These are phyloP conservation scores for Pyrocoelia pectoralis DNA, from an alignment of 2,888 invertebrate species.

Conservation along the genomic window DNA sequence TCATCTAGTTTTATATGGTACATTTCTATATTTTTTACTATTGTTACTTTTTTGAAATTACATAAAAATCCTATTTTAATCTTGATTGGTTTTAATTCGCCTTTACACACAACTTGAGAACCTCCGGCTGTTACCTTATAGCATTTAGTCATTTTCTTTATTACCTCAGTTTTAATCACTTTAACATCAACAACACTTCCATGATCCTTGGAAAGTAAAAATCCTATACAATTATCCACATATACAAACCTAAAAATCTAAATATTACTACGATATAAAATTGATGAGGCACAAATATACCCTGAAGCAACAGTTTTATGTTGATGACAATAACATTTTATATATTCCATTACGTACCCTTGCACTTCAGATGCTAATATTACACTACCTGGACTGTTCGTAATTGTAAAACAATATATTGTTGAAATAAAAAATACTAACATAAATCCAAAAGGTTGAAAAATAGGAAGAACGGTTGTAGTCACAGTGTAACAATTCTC, in stretches of 20 bases:
- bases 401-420: too few species aligned
- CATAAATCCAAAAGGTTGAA: constrained; percentile 67
- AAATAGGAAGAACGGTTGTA: constrained; percentile 69
- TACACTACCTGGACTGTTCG: neutral
- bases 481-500: constrained; percentile 69
- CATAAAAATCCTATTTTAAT: neutral
- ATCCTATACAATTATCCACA: too few species aligned
- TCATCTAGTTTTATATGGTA: neutral
- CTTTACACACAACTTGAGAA: neutral
- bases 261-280: too few species aligned
- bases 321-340: neutral
- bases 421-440: constrained; percentile 49
- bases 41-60: neutral
- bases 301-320: neutral
- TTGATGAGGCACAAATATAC: too few species aligned
- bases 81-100: neutral
- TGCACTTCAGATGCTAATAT: neutral
- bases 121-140: neutral
- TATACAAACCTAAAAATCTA: too few species aligned
- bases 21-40: neutral
- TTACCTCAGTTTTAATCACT: neutral
- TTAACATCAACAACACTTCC: neutral
- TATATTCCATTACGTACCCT: neutral
- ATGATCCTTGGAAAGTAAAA: neutral
- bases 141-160: neutral